Base-by-base conservation (phyloP, 2,888 invertebrate species). In the Morpho helenor region DNA sequence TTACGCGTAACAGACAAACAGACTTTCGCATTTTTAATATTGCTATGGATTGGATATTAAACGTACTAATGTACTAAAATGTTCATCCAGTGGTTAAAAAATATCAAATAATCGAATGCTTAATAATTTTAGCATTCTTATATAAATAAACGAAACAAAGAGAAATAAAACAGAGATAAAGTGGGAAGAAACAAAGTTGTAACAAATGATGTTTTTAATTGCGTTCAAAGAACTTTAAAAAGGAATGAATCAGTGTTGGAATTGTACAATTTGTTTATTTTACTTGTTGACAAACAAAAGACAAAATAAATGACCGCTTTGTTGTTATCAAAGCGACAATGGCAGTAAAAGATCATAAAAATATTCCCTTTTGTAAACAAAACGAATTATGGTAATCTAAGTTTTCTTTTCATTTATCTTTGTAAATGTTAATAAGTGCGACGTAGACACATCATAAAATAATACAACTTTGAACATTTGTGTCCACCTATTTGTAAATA, bases 261-360 rank as follows among this genome's bases (percentile, higher is more conserved):
- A 49, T 44, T 52, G 41, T 42, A 42, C 41, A 52, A 55, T 52
- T 56, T 47, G 44, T 61, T 56, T 52, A 50, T 59, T 56, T 47
- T 59, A 23, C 43, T 52, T 49, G 55, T 49, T 56, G n/a, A 49
- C 54, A 52, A 54, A 61, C 56, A 60, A 60, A 49, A 52, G 51
- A 54, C 31, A 49, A 42, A 47, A 49, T 9, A 49, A 52, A 59
- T 52, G 40, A 23, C 52, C 43, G n/a, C 48, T 41, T 31, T 41
- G 31, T 47, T 10, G 10, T 54, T 48, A 48, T 54, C 42, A 48
- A 48, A 47, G 54, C 54, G 54, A 54, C 54, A 48, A 42, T 54
- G 47, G 42, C 54, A 48, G 48, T 54, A 54, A 54, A 54, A 31
- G 42, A 54, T 48, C 54, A 54, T 48, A 54, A 48, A 54, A 54